phyloP scores from a whole-genome alignment of 1,140 invertebrate species.

The Elymnias hypermnestra region DNA sequence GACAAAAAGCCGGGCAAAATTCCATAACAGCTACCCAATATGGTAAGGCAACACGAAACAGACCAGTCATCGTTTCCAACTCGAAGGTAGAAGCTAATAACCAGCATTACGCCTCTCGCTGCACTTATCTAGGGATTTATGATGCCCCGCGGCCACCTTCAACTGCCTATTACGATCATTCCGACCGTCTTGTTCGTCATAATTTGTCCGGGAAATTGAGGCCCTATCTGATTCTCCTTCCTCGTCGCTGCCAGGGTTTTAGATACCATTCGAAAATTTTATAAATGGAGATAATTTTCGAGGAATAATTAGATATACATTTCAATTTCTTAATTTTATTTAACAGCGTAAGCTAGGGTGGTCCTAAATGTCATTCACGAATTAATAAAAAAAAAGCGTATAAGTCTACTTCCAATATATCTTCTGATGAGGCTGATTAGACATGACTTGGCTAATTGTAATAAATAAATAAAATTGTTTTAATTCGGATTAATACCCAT shows the following conservation, averaged over 20 bases:
- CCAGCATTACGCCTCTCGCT: constrained; percentile 22
- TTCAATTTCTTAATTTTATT: too few relatives aligned
- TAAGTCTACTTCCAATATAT: too few relatives aligned
- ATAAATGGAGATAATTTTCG: background rate
- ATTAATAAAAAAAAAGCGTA: too few relatives aligned
- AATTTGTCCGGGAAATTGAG: constrained; percentile 29
- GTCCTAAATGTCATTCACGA: too few relatives aligned
- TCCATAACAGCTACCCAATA: background rate
- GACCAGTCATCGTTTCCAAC: constrained; percentile 5
- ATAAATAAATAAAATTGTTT: too few relatives aligned
- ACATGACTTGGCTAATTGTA: too few relatives aligned
- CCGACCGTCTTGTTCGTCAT: constrained; percentile 16
- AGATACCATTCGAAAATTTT: constrained; percentile 4
- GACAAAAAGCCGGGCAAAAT: background rate
- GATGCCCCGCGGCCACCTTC: constrained; percentile 21
- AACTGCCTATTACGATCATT: constrained; percentile 23
- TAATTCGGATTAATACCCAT: too few relatives aligned
- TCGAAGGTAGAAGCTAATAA: constrained; percentile 21
- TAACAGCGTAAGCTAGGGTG: too few relatives aligned
- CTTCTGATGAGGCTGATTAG: too few relatives aligned
- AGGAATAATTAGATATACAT: background rate
- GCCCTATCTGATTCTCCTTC: constrained; percentile 20
- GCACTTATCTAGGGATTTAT: constrained; percentile 25
- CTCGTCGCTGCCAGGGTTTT: constrained; percentile 1
- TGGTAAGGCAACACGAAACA: background rate